These are phyloP conservation scores for Odontocolon sp. DNA, from an alignment of 2,888 invertebrate genomes.

Conservation along the genomic window DNA sequence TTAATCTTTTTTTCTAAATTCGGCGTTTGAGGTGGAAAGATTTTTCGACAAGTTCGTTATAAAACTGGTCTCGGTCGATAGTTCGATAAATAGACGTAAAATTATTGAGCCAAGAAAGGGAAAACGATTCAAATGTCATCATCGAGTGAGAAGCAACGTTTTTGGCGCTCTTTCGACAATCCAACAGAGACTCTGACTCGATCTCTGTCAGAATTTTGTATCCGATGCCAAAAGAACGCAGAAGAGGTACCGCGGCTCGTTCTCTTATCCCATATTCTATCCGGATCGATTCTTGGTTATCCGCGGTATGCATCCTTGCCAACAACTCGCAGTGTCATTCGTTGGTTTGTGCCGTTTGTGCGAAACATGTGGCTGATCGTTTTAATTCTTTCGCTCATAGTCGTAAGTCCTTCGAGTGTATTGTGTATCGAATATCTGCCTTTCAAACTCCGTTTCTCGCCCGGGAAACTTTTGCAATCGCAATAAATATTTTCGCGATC, in stretches of 20 bases:
- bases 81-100: neutral
- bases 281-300: slow-evolving; percentile 67
- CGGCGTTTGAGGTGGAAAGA: no score
- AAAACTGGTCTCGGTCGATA: no score
- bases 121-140: slow-evolving; percentile 36
- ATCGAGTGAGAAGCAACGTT: slow-evolving; percentile 9
- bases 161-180: slow-evolving; percentile 53
- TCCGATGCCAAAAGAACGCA: slow-evolving; percentile 70
- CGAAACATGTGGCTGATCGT: slow-evolving; percentile 72
- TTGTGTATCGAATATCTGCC: neutral
- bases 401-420: slow-evolving; percentile 66
- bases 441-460: neutral
- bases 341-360: slow-evolving; percentile 66
- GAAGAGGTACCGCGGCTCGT: slow-evolving; percentile 42
- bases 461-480: neutral
- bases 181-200: slow-evolving; percentile 18
- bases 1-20: no score
- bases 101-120: neutral
- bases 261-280: slow-evolving; percentile 73
- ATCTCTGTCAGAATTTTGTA: slow-evolving; percentile 62
- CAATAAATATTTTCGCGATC: neutral
- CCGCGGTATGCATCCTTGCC: slow-evolving; percentile 60
- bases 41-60: no score
- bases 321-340: slow-evolving; percentile 67
- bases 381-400: slow-evolving; percentile 66